phyloP scores from a whole-genome alignment of 2,888 invertebrate species.

The Cyclophora albipunctata region DNA sequence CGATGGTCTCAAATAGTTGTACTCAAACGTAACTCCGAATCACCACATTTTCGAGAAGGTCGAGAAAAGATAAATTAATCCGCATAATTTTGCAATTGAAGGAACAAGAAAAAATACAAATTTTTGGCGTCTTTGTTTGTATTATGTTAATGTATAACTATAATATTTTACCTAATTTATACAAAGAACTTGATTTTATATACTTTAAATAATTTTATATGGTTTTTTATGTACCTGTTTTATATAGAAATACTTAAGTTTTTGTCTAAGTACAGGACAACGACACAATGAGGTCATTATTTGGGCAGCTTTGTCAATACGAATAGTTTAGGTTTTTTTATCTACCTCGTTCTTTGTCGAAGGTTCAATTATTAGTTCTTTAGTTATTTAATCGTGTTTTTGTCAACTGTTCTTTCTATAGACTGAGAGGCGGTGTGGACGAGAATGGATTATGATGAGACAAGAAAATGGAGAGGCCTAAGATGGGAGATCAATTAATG shows the following conservation, averaged over 20 bases:
- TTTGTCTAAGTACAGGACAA: constrained; percentile 23
- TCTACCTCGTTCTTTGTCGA: constrained; percentile 3
- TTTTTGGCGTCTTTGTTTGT: too few relatives aligned
- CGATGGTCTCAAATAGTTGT: too few relatives aligned
- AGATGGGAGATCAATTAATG: too few relatives aligned
- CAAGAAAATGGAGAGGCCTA: too few relatives aligned
- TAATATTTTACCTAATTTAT: constrained; percentile 15
- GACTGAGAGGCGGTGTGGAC: too few relatives aligned
- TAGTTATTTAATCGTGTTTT: constrained; percentile 13
- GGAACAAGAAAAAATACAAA: too few relatives aligned
- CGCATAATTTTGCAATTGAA: too few relatives aligned
- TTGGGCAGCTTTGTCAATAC: constrained; percentile 13
- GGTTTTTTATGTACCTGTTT: constrained; percentile 20
- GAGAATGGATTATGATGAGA: too few relatives aligned
- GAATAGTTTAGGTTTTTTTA: constrained; percentile 8
- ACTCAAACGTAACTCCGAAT: too few relatives aligned
- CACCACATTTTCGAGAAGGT: too few relatives aligned
- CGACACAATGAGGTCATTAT: constrained; percentile 28
- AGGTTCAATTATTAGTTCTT: constrained; percentile 6
- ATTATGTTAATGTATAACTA: too few relatives aligned
- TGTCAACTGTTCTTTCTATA: neutral
- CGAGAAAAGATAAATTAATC: too few relatives aligned
- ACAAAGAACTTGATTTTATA: constrained; percentile 12
- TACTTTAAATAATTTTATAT: constrained; percentile 1
- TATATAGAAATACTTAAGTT: constrained; percentile 18